A percentile compares a stretch with the other conserved stretches of the same genome.
phyloP scores from a whole-genome alignment of 1,140 invertebrate genomes.

The Limonius californicus region DNA sequence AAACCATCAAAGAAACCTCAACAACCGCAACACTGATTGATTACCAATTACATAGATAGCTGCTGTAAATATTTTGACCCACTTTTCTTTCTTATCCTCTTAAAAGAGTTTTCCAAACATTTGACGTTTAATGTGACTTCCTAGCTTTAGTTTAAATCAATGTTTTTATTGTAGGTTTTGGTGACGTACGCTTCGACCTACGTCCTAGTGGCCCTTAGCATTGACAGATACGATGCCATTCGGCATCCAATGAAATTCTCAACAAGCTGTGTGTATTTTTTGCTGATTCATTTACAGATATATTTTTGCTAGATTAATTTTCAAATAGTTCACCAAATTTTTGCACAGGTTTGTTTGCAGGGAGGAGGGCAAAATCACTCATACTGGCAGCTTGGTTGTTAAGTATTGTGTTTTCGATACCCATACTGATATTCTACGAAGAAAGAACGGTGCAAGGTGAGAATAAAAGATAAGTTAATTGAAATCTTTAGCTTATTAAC shows the following conservation, averaged over 20 bases:
- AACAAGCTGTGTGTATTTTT: constrained; percentile 79
- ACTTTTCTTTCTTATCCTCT: too few species aligned
- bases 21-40: too few species aligned
- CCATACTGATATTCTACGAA: constrained; percentile 78
- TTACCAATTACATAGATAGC: too few species aligned
- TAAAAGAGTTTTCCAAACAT: too few species aligned
- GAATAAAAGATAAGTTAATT: background rate
- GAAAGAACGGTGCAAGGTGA: constrained; percentile 72
- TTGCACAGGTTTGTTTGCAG: constrained; percentile 49
- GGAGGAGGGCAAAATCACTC: constrained; percentile 75
- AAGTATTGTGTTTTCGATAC: constrained; percentile 78
- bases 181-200: constrained; percentile 94
- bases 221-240: constrained; percentile 93
- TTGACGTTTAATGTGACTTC: too few species aligned
- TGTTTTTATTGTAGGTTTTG: constrained; percentile 57
- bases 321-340: background rate
- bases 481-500: background rate
- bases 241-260: constrained; percentile 94
- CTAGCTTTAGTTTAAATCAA: too few species aligned
- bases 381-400: constrained; percentile 79
- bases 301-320: background rate
- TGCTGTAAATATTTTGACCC: too few species aligned
- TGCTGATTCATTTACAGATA: background rate
- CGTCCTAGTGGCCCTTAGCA: constrained; percentile 90
- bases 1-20: too few species aligned